Percentiles rank a stretch among this genome's conserved stretches.
These are phyloP conservation scores for Trypoxylus dichotomus DNA, from an alignment of 1,140 invertebrate species.

Conservation along the genomic window DNA sequence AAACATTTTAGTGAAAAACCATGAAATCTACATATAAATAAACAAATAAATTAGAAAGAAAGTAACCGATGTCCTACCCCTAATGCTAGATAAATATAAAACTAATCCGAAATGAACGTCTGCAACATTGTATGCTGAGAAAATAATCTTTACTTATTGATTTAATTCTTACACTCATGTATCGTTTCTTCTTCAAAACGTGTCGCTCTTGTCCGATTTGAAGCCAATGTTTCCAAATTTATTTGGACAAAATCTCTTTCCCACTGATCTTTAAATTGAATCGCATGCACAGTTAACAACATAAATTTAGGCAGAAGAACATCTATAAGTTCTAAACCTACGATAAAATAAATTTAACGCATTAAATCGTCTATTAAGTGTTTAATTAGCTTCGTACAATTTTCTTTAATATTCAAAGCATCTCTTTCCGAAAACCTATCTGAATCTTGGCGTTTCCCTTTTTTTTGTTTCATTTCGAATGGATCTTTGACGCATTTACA, in stretches of 20 bases:
- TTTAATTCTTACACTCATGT: not conserved
- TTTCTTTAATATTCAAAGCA: not conserved
- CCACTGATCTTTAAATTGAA: not conserved
- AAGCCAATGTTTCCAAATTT: not conserved
- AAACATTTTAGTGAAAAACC: no score
- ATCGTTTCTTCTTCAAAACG: not conserved
- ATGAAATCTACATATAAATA: no score
- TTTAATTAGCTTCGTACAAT: not conserved
- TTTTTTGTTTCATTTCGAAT: not conserved
- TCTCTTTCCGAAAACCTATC: not conserved
- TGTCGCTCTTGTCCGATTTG: not conserved
- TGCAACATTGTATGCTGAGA: no score
- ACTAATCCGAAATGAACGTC: no score
- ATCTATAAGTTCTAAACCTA: not conserved
- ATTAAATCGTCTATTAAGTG: not conserved
- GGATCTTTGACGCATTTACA: constrained; percentile 20
- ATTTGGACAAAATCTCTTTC: not conserved
- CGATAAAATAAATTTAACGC: not conserved
- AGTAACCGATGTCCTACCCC: no score
- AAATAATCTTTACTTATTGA: not conserved
- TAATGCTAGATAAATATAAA: no score
- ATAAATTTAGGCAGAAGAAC: not conserved
- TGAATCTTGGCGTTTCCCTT: not conserved
- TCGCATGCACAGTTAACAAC: not conserved
- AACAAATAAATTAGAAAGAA: no score